phyloP scores from a whole-genome alignment of 2,888 invertebrate species.

The Coelinius sp. region DNA sequence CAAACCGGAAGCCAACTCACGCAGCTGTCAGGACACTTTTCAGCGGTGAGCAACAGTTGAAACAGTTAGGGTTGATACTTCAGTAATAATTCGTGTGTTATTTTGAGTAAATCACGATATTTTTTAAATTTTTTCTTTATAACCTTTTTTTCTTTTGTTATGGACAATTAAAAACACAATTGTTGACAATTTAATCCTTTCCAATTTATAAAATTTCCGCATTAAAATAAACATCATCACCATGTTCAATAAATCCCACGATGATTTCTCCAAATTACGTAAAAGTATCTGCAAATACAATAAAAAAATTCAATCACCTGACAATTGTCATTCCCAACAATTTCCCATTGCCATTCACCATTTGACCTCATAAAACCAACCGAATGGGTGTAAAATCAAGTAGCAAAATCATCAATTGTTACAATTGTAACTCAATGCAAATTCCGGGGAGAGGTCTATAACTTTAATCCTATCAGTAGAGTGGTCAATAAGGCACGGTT shows the following conservation, averaged over 20 bases:
- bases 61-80: conserved; percentile 14
- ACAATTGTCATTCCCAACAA: neutral
- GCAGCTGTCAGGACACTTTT: conserved; percentile 31
- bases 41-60: neutral
- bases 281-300: no score
- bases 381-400: conserved; percentile 31
- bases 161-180: neutral
- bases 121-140: neutral
- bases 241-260: no score
- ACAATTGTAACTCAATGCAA: neutral
- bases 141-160: neutral
- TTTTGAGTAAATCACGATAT: neutral
- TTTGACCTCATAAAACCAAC: conserved; percentile 7
- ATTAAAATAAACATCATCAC: neutral
- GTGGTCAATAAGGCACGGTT: conserved; percentile 45
- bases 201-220: neutral
- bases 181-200: neutral
- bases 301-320: neutral
- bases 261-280: no score
- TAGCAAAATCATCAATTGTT: conserved; percentile 27
- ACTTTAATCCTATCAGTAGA: conserved; percentile 30
- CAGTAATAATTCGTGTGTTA: neutral
- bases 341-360: neutral
- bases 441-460: neutral
- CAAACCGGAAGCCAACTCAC: conserved; percentile 40